Evolutionary conservation across 2,797 vertebrate species (phyloP).

Genomic region (Graptemys geographica): DNA sequence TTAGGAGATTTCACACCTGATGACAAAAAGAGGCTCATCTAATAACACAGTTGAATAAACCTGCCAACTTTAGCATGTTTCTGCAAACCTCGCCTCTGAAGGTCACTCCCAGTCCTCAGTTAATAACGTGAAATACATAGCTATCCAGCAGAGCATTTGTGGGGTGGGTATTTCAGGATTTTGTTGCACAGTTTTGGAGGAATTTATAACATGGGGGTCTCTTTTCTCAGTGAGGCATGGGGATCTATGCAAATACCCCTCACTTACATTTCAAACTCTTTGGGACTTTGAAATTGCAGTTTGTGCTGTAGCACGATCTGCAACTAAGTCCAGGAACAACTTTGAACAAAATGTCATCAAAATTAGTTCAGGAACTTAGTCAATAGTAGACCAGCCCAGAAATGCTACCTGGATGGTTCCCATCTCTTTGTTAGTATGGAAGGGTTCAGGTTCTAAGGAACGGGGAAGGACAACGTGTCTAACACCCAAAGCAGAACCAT

Average conservation of each 20-base stretch:
- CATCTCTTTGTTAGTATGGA: neutral
- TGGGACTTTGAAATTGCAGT: neutral
- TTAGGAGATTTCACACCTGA: neutral
- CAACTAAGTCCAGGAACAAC: neutral
- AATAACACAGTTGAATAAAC: neutral
- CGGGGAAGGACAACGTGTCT: neutral
- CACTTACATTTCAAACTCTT: neutral
- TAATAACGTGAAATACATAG: neutral
- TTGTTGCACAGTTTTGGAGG: neutral
- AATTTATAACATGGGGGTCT: neutral
- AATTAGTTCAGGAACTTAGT: too few species aligned
- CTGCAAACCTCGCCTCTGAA: neutral
- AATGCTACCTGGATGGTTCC: too few species aligned
- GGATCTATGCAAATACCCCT: neutral
- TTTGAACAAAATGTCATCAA: neutral
- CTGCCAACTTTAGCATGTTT: rapidly evolving
- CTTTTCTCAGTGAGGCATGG: neutral
- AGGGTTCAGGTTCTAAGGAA: neutral
- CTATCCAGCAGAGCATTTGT: neutral
- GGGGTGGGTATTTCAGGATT: neutral
- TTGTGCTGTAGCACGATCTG: neutral
- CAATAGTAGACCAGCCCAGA: neutral
- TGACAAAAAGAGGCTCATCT: neutral
- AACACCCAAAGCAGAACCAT: neutral
- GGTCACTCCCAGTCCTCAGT: neutral